phyloP scores from a whole-genome alignment of 2,888 invertebrate genomes.

The Drosophila rubida region DNA sequence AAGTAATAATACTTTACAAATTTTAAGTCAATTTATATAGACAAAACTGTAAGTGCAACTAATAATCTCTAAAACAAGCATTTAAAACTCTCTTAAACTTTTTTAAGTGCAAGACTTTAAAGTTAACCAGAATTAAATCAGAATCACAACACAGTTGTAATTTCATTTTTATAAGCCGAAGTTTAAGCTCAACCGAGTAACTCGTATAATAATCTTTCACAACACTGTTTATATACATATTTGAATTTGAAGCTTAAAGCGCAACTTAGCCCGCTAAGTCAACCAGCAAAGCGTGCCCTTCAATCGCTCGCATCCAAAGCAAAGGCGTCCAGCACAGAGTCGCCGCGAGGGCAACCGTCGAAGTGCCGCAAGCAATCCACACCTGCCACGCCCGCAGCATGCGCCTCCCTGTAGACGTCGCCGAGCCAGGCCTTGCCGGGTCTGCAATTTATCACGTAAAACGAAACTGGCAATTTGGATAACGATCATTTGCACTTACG shows the following conservation, averaged over 20 bases:
- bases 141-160: too few relatives aligned
- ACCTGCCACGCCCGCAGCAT: conserved; percentile 67
- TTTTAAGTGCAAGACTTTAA: too few relatives aligned
- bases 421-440: conserved; percentile 84
- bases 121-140: too few relatives aligned
- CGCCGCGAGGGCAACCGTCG: conserved; percentile 87
- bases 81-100: too few relatives aligned
- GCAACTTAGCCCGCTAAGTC: conserved; percentile 42
- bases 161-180: too few relatives aligned
- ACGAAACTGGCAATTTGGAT: background rate
- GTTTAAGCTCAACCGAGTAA: too few relatives aligned
- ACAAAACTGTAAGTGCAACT: too few relatives aligned
- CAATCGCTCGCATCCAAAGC: conserved; percentile 51
- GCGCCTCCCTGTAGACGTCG: conserved; percentile 87
- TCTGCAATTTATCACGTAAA: conserved; percentile 32
- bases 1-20: too few relatives aligned
- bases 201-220: background rate
- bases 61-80: too few relatives aligned
- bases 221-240: background rate
- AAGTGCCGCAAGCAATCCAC: conserved; percentile 87
- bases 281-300: conserved; percentile 15
- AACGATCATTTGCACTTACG: conserved; percentile 39
- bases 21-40: too few relatives aligned
- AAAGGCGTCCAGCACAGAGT: conserved; percentile 85
- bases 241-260: background rate